Evolutionary conservation across 2,797 vertebrate species (phyloP), one percentile per base, ranked within the genome.

Genomic region (Esox lucius): DNA sequence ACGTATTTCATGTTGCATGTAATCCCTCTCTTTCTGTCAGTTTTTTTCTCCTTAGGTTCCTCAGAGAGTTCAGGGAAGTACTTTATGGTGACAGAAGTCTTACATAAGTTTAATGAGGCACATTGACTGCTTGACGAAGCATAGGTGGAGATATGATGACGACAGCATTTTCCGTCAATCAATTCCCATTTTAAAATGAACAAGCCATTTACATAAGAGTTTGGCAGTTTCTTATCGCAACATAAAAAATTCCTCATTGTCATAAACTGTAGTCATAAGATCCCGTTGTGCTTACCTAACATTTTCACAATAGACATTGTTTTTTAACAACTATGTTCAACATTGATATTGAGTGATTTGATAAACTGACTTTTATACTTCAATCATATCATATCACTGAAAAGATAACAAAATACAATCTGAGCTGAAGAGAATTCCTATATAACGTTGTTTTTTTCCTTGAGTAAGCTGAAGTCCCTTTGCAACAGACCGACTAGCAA

Each of bases 391-490:
- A 9, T 22, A 39, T 67, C 69, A 53, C 33, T 28, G 75, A 73
- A 74, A 24, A 9, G 68, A 81, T 75, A 78, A 70, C 5, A 71
- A 70, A 56, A 56, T 59, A n/a, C n/a, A 13, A 31, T 26, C 26
- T 64, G 77, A 46, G 13, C 51, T 59, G 74, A 13, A 69, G 62
- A 77, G 24, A 64, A 68, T n/a, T 35, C 67, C 67, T 5, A 22
- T 6, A 13, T 48, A 4, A 24, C 31, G 28, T 31, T 31, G 28
- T 31, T 39, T 39, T 39, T 86, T 79, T 90, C 26, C 22, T 89
- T 82, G 77, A 49, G 68, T 70, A 39, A 39, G 35, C 35, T 39
- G 7, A 39, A 39, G 35, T 39, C 35, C 35, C 35, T 39, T 39
- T 39, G 35, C 35, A 3, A 19, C 70, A 75, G 70, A 61, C 49